A percentile compares a stretch with the other conserved stretches of the same genome.
Evolutionary conservation across 1,140 invertebrate genomes (phyloP).

Genomic region (Zeugodacus cucurbitae): DNA sequence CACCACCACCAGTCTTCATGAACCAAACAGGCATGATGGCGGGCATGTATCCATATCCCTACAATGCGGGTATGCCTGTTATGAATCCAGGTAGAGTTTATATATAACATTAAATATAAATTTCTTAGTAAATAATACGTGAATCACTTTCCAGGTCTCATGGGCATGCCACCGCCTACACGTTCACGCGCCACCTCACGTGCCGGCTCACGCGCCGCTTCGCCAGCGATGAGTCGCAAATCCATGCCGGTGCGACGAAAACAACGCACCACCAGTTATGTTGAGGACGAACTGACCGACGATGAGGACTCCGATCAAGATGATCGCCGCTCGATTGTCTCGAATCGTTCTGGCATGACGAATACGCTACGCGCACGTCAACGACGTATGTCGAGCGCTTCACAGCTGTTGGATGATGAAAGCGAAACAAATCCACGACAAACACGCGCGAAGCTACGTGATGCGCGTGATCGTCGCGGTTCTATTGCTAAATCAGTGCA

Average conservation of each 20-base stretch:
- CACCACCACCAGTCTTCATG: constrained; percentile 63
- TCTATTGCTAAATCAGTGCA: constrained; percentile 61
- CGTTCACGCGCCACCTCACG: constrained; percentile 67
- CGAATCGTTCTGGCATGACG: constrained; percentile 59
- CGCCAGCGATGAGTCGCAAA: constrained; percentile 77
- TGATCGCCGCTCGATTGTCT: constrained; percentile 67
- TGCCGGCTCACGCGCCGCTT: constrained; percentile 71
- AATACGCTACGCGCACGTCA: constrained; percentile 54
- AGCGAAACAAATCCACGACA: constrained; percentile 45
- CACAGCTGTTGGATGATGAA: constrained; percentile 56
- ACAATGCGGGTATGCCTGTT: constrained; percentile 55
- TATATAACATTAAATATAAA: too few species aligned
- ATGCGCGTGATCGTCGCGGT: constrained; percentile 49
- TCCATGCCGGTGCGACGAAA: constrained; percentile 67
- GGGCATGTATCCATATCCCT: constrained; percentile 58
- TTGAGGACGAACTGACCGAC: constrained; percentile 68
- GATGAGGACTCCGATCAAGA: constrained; percentile 71
- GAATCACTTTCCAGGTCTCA: constrained; percentile 49
- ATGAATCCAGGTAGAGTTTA: constrained; percentile 59
- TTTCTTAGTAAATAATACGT: background rate
- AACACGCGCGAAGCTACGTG: background rate
- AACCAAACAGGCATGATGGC: constrained; percentile 59
- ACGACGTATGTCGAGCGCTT: constrained; percentile 60
- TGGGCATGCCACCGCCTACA: constrained; percentile 57
- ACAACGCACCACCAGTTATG: constrained; percentile 64